Base-by-base conservation (phyloP, 2,797 vertebrate species). In the Sylvia borin region DNA sequence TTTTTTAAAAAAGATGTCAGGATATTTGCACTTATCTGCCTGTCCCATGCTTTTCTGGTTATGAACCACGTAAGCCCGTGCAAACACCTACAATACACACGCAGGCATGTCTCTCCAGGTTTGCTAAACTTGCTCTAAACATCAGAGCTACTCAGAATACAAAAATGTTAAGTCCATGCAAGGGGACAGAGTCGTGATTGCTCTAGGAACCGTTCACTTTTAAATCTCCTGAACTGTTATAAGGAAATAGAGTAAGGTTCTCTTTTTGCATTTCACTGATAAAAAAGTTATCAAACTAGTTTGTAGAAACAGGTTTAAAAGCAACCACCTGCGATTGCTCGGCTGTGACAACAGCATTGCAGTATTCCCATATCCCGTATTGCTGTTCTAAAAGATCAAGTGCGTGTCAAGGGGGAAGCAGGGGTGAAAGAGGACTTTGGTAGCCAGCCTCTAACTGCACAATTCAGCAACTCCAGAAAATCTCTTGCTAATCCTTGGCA, bases 221-320 rank as follows among this genome's bases (percentile, higher is more conserved):
- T 92, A 90, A 95, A 82, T 95, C 92, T 97, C 97, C 96, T 96
- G 95, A 97, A 97, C 78, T 32, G 34, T 86, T 95, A 81, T 29
- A 82, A 72, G 96, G 95, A 95, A 97, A 93, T 92, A 96, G 97
- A 95, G 96, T 95, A 91, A 43, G 47, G 62, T 84, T 95, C 90
- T 94, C 82, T 93, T 97, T 97, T 96, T 97, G 96, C 93, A 95
- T 89, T 94, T 98, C 96, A 92, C 94, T 24, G 88, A 98, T 97
- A 97, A 97, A 97, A 97, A 98, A 98, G 96, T 97, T 98, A 97
- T 94, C 95, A 97, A 97, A 97, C 61, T 94, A 73, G 97, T 97
- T 97, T 93, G 96, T 92, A 96, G 97, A 97, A 95, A 97, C 53
- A 90, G n/a, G 90, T 95, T 98, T 97, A 97, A 97, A 98, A 97